Percentiles rank a stretch among this genome's conserved stretches.
These are phyloP conservation scores for Megaceryle torquata DNA, from an alignment of 2,113 vertebrate species.

Conservation along the genomic window DNA sequence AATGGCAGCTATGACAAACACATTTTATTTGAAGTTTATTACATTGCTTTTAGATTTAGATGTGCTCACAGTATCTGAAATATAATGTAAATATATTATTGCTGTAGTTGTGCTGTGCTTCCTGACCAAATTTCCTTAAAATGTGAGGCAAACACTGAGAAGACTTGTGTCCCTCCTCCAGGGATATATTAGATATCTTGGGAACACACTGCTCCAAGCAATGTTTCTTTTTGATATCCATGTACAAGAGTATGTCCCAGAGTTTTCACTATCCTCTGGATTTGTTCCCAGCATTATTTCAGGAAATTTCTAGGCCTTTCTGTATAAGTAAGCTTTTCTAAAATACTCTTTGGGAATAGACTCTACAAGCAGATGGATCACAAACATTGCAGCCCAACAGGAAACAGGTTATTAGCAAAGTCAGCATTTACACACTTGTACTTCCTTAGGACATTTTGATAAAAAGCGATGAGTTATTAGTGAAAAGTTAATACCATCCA, in stretches of 20 bases:
- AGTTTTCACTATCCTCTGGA: constrained; percentile 13
- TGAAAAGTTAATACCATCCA: background rate
- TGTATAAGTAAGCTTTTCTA: background rate
- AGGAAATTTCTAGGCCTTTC: constrained; percentile 13
- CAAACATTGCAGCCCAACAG: background rate
- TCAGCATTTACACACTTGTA: background rate
- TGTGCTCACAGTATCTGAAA: background rate
- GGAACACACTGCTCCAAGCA: background rate
- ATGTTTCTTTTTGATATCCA: background rate
- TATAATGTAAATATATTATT: background rate
- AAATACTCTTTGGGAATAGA: background rate
- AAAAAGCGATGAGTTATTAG: background rate
- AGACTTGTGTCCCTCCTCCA: background rate
- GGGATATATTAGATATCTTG: background rate
- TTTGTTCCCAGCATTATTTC: constrained; percentile 11
- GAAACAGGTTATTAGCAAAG: background rate
- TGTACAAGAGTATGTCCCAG: background rate
- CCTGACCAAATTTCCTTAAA: background rate
- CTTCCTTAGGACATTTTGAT: background rate
- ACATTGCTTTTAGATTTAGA: background rate
- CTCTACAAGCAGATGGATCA: constrained; percentile 10
- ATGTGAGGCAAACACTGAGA: background rate
- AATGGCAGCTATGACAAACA: background rate
- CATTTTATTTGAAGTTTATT: background rate
- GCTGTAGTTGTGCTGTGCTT: background rate